Base-by-base conservation (phyloP, 2,888 invertebrate genomes). In the Synergus umbraculus region DNA sequence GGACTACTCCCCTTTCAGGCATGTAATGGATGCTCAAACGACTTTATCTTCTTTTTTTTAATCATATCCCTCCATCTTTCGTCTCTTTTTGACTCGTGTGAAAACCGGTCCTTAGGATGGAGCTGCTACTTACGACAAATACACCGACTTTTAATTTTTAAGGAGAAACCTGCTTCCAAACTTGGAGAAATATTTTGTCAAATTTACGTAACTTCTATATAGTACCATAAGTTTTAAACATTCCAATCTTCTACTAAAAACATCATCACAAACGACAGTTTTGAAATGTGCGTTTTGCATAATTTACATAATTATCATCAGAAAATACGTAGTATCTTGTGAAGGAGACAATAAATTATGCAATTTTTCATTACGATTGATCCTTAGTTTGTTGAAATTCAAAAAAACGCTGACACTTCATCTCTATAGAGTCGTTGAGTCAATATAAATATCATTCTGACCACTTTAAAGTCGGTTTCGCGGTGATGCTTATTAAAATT, bases 401-500 rank as follows among this genome's bases (percentile, higher is more conserved):
- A 9, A 58, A n/a, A 9, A 18, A 46, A 46, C 7, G 8, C 12
- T 8, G 46, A 46, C 8, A 46, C 46, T 46, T 46, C 10, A 46
- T 46, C 10, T 46, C 46, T 8, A 46, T 29, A 29, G 12, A 46
- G 46, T 46, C 46, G 7, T 46, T 43, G n/a, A 66, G 43, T 43
- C 66, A 43, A 66, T 66, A 66, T 66, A 66, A 66, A 66, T 66
- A n/a, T 66, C 43, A 18, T 66, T 66, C 18, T 41, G 66, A 66
- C 43, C 44, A 69, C 46, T 69, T 67, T 22, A 37, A 49, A 49
- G 29, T 69, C 49, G 69, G 15, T 69, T 69, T 69, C n/a, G 46
- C 29, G 29, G 46, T 49, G 69, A 69, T 22, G 69, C 49, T 69
- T 49, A 69, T 69, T 69, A 69, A 69, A 69, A 69, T 69, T 69